Evolutionary conservation across 2,888 invertebrate species (phyloP).

Genomic region (Charanyca ferruginea): DNA sequence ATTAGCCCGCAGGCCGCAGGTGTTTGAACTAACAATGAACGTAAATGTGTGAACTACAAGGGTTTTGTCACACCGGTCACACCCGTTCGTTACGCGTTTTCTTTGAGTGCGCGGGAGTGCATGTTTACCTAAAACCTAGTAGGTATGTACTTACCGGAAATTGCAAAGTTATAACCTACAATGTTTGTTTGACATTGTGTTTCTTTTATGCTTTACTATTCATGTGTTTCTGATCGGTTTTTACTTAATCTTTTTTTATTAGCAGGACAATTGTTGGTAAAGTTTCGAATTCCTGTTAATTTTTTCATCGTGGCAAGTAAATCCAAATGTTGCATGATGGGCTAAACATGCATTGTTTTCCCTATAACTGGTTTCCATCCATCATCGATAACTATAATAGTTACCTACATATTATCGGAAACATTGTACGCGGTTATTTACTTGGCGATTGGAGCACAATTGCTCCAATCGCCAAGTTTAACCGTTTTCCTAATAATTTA

Average conservation of each 20-base stretch:
- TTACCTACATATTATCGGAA: too few relatives aligned
- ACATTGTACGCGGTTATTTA: too few relatives aligned
- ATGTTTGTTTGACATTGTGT: slow-evolving; percentile 15
- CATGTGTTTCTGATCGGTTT: slow-evolving; percentile 31
- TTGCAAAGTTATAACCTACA: slow-evolving; percentile 36
- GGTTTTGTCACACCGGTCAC: slow-evolving; percentile 56
- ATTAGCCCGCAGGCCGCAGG: slow-evolving; percentile 47
- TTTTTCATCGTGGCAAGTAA: neutral
- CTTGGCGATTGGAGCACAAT: too few relatives aligned
- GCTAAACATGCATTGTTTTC: neutral
- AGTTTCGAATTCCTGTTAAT: neutral
- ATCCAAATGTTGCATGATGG: neutral
- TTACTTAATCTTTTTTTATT: slow-evolving; percentile 1
- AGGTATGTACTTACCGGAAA: slow-evolving; percentile 25
- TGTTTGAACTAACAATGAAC: slow-evolving; percentile 58
- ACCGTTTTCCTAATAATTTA: too few relatives aligned
- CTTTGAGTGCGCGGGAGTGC: slow-evolving; percentile 39
- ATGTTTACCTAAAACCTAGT: slow-evolving; percentile 48
- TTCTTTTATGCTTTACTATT: slow-evolving; percentile 18
- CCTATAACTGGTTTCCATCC: neutral
- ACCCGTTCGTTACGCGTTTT: slow-evolving; percentile 42
- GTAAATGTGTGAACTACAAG: slow-evolving; percentile 41
- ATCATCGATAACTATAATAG: neutral
- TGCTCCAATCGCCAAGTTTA: neutral
- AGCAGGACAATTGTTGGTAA: neutral